Evolutionary conservation across 2,797 vertebrate species (phyloP), one percentile per base, ranked within the genome.

Genomic region (Sternarchorhynchus goeldii): DNA sequence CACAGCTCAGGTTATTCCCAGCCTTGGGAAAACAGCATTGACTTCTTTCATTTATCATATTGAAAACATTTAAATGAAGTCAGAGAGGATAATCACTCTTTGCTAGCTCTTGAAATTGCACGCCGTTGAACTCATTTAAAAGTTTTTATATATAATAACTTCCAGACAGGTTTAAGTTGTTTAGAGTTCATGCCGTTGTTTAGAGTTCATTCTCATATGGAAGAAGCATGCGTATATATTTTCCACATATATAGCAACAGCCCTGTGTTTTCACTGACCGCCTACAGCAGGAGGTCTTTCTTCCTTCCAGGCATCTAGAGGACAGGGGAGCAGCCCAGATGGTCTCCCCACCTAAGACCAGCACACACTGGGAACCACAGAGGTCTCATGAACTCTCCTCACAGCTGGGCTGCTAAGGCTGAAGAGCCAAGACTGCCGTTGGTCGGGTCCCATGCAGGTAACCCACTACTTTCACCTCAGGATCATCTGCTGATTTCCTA

Each of bases 31-130:
- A 14, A 16, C 74, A 29, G 62, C 6, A 0, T 1, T 41, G 58
- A 45, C 32, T 58, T 50, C 18, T 14, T 59, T 18, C n/a, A 60
- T 76, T 63, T 20, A 76, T 68, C 12, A 59, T 4, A 50, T 50
- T 6, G 45, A n/a, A 77, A 77, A 69, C 18, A 41, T 76, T 76
- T 41, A 69, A 59, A 60, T 10, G 56, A 45, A 17, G 25, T 59
- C 18, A 20, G 29, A 76, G 36, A 59, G 2, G 5, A 58, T 53
- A 76, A 60, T 60, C 18, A 32, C 64, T 45, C 20, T 50, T 12
- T 21, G 25, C 12, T 25, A 12, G 17, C 12, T 5, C 16, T 41
- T 7, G 25, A 57, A 41, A 6, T 20, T 25, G 41, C 34, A 14
- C 63, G 39, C 57, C 36, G 29, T 32, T 16, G 5, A 29, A 10